Evolutionary conservation across 2,113 vertebrate genomes (phyloP).

Genomic region (Rhinichthys klamathensis): DNA sequence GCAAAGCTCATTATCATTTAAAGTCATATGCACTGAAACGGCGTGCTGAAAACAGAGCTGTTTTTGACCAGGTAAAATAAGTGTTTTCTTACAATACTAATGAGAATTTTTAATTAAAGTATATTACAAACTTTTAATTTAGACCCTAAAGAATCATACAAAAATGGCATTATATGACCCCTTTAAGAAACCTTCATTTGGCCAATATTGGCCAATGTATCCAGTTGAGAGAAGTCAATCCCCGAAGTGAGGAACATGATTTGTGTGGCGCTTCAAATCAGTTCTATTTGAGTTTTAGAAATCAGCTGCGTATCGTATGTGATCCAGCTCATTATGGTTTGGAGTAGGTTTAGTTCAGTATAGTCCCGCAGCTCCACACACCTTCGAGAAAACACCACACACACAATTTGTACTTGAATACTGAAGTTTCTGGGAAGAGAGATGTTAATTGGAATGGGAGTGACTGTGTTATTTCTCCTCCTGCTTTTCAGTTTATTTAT

Average conservation of each 20-base stretch:
- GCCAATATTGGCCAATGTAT: neutral
- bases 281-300: neutral
- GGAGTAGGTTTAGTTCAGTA: neutral
- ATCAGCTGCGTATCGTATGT: neutral
- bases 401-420: neutral
- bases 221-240: neutral
- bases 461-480: neutral
- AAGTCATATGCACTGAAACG: too few species aligned
- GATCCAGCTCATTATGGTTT: neutral
- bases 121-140: too few species aligned
- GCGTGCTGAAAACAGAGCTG: too few species aligned
- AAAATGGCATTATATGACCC: too few species aligned
- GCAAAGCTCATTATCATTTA: too few species aligned
- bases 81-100: too few species aligned
- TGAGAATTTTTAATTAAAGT: too few species aligned
- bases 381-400: neutral
- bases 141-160: too few species aligned
- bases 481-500: neutral
- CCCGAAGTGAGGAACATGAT: neutral
- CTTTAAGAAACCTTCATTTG: neutral
- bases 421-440: neutral
- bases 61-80: too few species aligned
- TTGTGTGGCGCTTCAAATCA: neutral
- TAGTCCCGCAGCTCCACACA: neutral
- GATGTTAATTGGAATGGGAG: neutral